phyloP scores from a whole-genome alignment of 1,140 invertebrate species.

The Drosophila sucinea region DNA sequence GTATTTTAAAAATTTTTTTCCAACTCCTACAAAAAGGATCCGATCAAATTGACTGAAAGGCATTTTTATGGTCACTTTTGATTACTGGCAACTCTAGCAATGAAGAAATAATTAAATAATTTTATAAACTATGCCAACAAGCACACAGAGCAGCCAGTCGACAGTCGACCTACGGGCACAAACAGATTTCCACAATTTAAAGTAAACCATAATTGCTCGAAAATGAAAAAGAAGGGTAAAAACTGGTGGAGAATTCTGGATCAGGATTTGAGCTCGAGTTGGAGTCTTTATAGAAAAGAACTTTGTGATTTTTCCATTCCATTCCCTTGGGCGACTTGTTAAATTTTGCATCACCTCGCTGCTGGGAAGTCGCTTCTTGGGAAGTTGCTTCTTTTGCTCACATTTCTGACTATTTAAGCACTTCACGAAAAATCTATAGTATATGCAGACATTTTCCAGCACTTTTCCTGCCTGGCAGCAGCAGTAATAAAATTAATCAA shows the following conservation, averaged over 20 bases:
- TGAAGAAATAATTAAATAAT: constrained; percentile 29
- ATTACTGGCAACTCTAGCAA: background rate
- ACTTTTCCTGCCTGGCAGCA: constrained; percentile 11
- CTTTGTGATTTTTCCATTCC: no score
- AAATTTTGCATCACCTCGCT: background rate
- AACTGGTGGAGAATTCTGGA: no score
- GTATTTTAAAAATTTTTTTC: constrained; percentile 65
- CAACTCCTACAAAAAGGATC: constrained; percentile 30
- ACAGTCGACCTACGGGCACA: no score
- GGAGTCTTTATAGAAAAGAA: no score
- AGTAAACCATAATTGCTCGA: background rate
- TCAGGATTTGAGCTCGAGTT: no score
- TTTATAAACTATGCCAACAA: constrained; percentile 5
- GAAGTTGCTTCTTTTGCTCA: background rate
- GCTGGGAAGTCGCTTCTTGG: no score
- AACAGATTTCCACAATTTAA: background rate
- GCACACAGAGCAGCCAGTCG: background rate
- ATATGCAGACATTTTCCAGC: constrained; percentile 10
- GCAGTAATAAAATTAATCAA: constrained; percentile 77
- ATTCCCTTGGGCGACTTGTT: background rate
- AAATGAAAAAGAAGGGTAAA: no score
- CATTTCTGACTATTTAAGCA: constrained; percentile 1
- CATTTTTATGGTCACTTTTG: constrained; percentile 41
- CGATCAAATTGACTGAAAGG: constrained; percentile 49
- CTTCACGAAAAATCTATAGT: constrained; percentile 1